These are phyloP conservation scores for Hyphantria cunea DNA, from an alignment of 1,140 invertebrate genomes.

Conservation along the genomic window DNA sequence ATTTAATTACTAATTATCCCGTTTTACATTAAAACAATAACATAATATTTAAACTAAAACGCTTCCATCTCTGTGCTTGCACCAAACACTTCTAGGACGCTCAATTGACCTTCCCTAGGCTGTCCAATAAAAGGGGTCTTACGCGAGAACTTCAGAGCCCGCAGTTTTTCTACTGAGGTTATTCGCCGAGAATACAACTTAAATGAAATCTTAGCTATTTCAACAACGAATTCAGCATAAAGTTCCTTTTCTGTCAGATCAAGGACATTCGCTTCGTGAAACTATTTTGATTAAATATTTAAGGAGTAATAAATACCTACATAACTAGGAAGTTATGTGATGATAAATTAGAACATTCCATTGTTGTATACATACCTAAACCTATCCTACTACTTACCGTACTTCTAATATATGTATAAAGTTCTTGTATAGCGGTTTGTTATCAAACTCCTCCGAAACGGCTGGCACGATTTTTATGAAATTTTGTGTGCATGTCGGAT, in stretches of 20 bases:
- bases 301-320: too few relatives aligned
- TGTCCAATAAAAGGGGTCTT: conserved; percentile 43
- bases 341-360: neutral
- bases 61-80: conserved; percentile 2
- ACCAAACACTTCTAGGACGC: conserved; percentile 21
- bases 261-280: neutral
- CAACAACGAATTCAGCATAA: conserved; percentile 11
- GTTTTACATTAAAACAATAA: too few relatives aligned
- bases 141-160: conserved; percentile 31
- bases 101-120: conserved; percentile 36
- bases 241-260: neutral
- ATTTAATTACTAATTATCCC: too few relatives aligned
- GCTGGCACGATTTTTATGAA: too few relatives aligned
- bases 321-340: neutral
- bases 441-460: too few relatives aligned
- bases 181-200: conserved; percentile 9
- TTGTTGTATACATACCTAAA: too few relatives aligned
- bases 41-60: neutral
- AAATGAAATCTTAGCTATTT: conserved; percentile 5
- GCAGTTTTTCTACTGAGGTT: conserved; percentile 23
- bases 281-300: neutral
- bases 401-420: too few relatives aligned
- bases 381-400: too few relatives aligned
- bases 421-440: too few relatives aligned
- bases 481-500: too few relatives aligned